Conservation (phyloP, 2,113 vertebrate genomes). For the Opisthocomus hoazin region DNA sequence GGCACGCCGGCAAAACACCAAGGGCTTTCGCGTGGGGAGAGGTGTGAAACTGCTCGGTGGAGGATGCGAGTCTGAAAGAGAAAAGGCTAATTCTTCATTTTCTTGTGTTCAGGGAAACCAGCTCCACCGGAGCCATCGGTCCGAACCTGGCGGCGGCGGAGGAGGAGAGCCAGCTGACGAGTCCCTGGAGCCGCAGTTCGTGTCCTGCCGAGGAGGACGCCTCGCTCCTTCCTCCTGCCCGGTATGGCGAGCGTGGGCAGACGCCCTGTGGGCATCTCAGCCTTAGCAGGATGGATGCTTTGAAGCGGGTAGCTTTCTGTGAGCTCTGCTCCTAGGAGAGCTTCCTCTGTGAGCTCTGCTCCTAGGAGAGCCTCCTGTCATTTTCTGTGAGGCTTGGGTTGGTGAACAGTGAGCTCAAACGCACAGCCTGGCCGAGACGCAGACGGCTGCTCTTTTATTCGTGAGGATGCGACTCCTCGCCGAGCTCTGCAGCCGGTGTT, state of each 20-base stretch:
- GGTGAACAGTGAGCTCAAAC: rapidly evolving
- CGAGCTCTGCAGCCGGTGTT: not conserved
- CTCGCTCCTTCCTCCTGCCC: not conserved
- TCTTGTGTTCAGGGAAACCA: not conserved
- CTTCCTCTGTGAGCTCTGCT: not conserved
- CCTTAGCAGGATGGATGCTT: rapidly evolving
- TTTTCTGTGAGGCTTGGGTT: not conserved
- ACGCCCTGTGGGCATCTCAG: not conserved
- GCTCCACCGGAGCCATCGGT: rapidly evolving
- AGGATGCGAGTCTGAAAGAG: not conserved
- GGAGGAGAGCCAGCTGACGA: not conserved
- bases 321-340: not conserved
- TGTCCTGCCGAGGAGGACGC: rapidly evolving
- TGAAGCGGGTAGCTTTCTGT: rapidly evolving
- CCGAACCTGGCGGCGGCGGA: rapidly evolving
- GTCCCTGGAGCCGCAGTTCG: rapidly evolving
- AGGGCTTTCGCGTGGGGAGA: not conserved
- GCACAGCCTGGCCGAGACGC: not conserved
- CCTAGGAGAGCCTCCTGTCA: rapidly evolving
- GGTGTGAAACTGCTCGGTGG: rapidly evolving
- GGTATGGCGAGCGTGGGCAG: rapidly evolving
- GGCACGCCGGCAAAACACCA: rapidly evolving
- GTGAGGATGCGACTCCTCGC: not conserved
- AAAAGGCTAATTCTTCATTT: not conserved
- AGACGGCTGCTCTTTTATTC: rapidly evolving